Conservation (phyloP, 1,140 invertebrate species). For the Lasioglossum baleicum region DNA sequence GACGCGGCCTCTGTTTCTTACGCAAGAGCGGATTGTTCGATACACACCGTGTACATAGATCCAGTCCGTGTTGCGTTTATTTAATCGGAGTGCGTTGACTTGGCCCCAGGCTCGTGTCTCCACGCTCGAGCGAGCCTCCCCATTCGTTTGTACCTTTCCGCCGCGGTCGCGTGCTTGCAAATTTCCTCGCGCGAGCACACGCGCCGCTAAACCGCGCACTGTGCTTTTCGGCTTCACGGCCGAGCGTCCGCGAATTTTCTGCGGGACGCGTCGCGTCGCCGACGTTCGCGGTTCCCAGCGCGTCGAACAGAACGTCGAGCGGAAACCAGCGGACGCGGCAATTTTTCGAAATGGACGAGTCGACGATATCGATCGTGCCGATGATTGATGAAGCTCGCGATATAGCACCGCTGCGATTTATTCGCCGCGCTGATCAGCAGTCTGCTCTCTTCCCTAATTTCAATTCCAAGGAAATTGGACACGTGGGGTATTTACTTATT, state of each 20-base stretch:
- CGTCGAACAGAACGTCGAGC: not conserved
- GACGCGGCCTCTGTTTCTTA: not conserved
- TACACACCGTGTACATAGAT: conserved; percentile 10
- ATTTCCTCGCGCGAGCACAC: not conserved
- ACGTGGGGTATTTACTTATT: too few species aligned
- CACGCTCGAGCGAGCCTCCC: conserved; percentile 41
- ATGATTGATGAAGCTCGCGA: conserved; percentile 1
- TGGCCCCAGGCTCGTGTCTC: conserved; percentile 48
- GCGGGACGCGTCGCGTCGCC: too few species aligned
- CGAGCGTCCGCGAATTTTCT: not conserved
- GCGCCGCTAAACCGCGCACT: too few species aligned
- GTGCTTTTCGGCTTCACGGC: not conserved
- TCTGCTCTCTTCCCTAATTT: too few species aligned
- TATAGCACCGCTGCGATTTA: not conserved
- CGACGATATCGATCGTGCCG: not conserved
- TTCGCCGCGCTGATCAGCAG: too few species aligned
- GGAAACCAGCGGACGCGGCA: conserved; percentile 3
- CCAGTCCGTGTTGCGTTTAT: conserved; percentile 17
- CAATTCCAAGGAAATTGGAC: too few species aligned
- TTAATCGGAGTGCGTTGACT: conserved; percentile 52
- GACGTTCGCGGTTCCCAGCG: not conserved
- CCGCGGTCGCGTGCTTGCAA: not conserved
- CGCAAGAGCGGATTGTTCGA: conserved; percentile 26
- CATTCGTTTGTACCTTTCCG: conserved; percentile 9
- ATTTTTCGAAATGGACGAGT: not conserved